phyloP scores from a whole-genome alignment of 1,140 invertebrate genomes.

The Trachymyrmex septentrionalis region DNA sequence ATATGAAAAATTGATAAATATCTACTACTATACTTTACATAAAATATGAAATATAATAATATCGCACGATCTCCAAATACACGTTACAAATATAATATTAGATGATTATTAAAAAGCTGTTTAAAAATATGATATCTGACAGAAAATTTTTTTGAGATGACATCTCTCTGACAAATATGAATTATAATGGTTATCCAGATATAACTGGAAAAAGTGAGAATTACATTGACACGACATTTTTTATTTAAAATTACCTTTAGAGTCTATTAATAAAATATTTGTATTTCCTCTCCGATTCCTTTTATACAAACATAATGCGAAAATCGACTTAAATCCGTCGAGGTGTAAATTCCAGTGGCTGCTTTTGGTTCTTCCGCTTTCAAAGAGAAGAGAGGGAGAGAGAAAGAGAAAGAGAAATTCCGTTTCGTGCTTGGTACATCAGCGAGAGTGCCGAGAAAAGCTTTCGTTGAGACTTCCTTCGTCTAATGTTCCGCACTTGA shows the following conservation, averaged over 20 bases:
- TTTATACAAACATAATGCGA: not conserved
- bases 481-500: slow-evolving; percentile 29
- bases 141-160: too few relatives aligned
- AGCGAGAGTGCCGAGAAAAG: slow-evolving; percentile 9
- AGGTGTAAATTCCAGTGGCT: slow-evolving; percentile 35
- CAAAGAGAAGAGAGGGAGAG: not conserved
- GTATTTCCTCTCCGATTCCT: not conserved
- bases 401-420: slow-evolving; percentile 10
- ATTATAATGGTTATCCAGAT: not conserved
- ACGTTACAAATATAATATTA: not conserved
- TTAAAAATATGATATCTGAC: not conserved
- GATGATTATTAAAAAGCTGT: not conserved
- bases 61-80: not conserved
- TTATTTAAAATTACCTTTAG: not conserved
- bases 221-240: not conserved
- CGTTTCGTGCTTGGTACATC: slow-evolving; percentile 16
- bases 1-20: not conserved
- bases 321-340: not conserved
- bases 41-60: not conserved
- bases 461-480: not conserved
- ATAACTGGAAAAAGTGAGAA: not conserved
- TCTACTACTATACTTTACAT: not conserved
- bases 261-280: slow-evolving; percentile 2
- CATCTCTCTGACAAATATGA: not conserved
- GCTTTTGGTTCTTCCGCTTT: slow-evolving; percentile 6